phyloP scores from a whole-genome alignment of 2,113 vertebrate genomes.

The Gadus chalcogrammus region DNA sequence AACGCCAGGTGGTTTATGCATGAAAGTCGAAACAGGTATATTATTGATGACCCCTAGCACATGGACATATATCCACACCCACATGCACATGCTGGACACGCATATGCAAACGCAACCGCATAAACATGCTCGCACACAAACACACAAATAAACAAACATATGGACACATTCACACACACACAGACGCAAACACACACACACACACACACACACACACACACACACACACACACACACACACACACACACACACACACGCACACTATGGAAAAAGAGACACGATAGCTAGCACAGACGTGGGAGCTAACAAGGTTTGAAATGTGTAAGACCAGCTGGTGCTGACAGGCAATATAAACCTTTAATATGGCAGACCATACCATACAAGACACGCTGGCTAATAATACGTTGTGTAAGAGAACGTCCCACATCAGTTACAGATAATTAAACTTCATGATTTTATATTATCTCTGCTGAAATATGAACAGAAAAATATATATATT shows the following conservation, averaged over 20 bases:
- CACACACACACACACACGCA: constrained; percentile 3
- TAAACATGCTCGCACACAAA: not conserved
- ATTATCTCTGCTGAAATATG: constrained; percentile 34
- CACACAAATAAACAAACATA: too few species aligned
- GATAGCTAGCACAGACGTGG: not conserved
- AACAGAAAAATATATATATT: constrained; percentile 24
- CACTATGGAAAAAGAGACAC: too few species aligned
- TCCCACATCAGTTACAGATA: not conserved
- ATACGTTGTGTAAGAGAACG: constrained; percentile 14
- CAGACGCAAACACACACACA: too few species aligned
- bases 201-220: not conserved
- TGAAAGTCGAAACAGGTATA: constrained; percentile 36
- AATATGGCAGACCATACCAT: not conserved
- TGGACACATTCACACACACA: too few species aligned
- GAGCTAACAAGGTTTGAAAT: not conserved
- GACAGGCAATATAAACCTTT: not conserved
- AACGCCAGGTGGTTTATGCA: constrained; percentile 55
- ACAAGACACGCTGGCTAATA: constrained; percentile 2
- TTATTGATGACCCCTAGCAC: constrained; percentile 54
- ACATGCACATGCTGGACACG: not conserved
- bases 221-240: not conserved
- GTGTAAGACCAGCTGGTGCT: not conserved
- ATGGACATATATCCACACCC: not conserved
- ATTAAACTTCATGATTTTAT: constrained; percentile 8
- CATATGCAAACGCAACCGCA: not conserved